These are phyloP conservation scores for Tetramorium simillimum DNA, from an alignment of 1,140 invertebrate genomes.

Conservation along the genomic window DNA sequence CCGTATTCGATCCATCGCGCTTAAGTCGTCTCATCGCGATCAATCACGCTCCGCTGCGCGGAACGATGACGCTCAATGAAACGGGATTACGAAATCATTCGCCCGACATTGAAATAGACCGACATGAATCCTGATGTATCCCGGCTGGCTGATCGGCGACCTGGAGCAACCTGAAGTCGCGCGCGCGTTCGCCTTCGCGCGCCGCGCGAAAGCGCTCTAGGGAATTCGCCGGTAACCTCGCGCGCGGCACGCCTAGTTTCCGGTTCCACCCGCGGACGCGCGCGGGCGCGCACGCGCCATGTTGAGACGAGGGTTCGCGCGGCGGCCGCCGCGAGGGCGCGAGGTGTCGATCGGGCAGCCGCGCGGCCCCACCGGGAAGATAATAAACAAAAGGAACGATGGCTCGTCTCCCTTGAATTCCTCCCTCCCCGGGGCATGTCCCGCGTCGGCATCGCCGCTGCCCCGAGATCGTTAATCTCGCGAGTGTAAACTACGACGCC, in stretches of 20 bases:
- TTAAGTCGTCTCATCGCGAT: too few relatives aligned
- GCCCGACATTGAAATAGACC: neutral
- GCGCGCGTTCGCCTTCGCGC: neutral
- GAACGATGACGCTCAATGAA: neutral
- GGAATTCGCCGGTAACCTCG: neutral
- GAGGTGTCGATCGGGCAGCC: neutral
- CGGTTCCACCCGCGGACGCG: neutral
- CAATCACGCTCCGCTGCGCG: neutral
- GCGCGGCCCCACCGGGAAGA: conserved; percentile 57
- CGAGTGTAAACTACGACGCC: conserved; percentile 39
- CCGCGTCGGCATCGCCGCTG: conserved; percentile 32
- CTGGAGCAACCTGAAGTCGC: too few relatives aligned
- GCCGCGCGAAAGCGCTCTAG: neutral
- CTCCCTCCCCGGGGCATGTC: conserved; percentile 54
- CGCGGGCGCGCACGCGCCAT: neutral
- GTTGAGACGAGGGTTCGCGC: neutral
- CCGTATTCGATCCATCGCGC: neutral
- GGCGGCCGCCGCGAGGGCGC: conserved; percentile 3
- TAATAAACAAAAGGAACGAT: conserved; percentile 78
- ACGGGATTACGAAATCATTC: neutral
- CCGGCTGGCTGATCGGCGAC: neutral
- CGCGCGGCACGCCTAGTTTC: neutral
- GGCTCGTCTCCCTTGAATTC: conserved; percentile 63
- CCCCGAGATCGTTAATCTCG: conserved; percentile 58
- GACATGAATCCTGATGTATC: neutral